These are phyloP conservation scores for Dexiosoma caninum DNA, from an alignment of 2,888 invertebrate genomes.

Conservation along the genomic window DNA sequence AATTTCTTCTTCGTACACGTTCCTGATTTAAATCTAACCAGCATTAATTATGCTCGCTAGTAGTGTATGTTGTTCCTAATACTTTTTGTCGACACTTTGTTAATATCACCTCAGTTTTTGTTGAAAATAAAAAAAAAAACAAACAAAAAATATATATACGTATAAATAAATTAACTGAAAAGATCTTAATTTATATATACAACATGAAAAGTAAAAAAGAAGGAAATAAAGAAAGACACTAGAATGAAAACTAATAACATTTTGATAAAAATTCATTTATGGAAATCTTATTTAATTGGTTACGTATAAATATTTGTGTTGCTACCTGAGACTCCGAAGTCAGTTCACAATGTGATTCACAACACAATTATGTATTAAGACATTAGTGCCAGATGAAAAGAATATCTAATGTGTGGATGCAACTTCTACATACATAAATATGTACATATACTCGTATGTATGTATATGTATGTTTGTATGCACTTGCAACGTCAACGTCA, in stretches of 20 bases:
- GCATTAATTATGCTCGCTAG: slow-evolving; percentile 26
- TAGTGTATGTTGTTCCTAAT: background rate
- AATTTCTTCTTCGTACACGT: background rate
- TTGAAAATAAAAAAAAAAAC: background rate
- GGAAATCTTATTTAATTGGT: slow-evolving; percentile 47
- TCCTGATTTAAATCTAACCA: slow-evolving; percentile 26
- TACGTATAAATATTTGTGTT: slow-evolving; percentile 60
- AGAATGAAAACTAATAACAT: background rate
- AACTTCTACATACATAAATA: background rate
- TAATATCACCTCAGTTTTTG: slow-evolving; percentile 8
- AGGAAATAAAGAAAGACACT: background rate
- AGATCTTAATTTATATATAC: slow-evolving; percentile 44
- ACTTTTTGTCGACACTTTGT: slow-evolving; percentile 29
- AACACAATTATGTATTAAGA: slow-evolving; percentile 29
- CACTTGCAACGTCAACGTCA: no score
- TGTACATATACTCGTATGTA: background rate
- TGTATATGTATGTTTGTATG: background rate
- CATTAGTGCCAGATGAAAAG: slow-evolving; percentile 20
- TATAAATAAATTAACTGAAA: slow-evolving; percentile 35
- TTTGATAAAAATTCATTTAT: slow-evolving; percentile 49
- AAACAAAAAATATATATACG: no score
- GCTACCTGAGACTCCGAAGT: slow-evolving; percentile 49
- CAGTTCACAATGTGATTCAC: slow-evolving; percentile 30
- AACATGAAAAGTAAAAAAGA: background rate
- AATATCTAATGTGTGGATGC: background rate